Evolutionary conservation across 2,888 invertebrate species (phyloP).

Genomic region (Platycheirus albimanus): DNA sequence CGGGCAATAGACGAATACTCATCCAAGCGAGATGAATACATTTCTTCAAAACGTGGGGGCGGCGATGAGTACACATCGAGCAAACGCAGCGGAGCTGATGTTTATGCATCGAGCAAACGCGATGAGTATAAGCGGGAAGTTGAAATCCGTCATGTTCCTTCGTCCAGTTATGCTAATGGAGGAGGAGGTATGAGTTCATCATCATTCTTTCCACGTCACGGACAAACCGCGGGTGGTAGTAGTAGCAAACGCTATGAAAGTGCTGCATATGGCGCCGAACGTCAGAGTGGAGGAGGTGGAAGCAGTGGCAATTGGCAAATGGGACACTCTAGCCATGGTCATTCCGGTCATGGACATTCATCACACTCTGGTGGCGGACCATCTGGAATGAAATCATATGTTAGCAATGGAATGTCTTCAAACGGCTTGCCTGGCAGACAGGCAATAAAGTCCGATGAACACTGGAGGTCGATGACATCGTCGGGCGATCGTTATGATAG

Average conservation of each 20-base stretch:
- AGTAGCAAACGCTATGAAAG: constrained; percentile 81
- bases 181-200: constrained; percentile 49
- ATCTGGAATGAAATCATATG: constrained; percentile 80
- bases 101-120: constrained; percentile 75
- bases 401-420: constrained; percentile 80
- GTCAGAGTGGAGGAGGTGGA: constrained; percentile 76
- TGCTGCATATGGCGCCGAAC: constrained; percentile 76
- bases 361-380: constrained; percentile 69
- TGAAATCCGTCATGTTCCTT: constrained; percentile 80
- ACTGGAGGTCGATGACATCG: constrained; percentile 80
- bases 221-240: constrained; percentile 45
- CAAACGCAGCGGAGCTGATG: constrained; percentile 77
- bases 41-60: constrained; percentile 76
- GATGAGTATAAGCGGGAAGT: constrained; percentile 81
- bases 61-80: constrained; percentile 76
- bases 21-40: constrained; percentile 78
- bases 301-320: constrained; percentile 77
- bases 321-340: constrained; percentile 72
- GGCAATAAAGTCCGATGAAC: constrained; percentile 80
- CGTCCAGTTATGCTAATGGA: constrained; percentile 77
- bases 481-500: constrained; percentile 82
- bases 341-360: constrained; percentile 69
- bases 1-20: constrained; percentile 76
- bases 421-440: constrained; percentile 78
- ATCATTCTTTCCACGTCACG: constrained; percentile 56